Base-by-base conservation (phyloP, 2,888 invertebrate genomes). In the Cryptophagus acutangulus region DNA sequence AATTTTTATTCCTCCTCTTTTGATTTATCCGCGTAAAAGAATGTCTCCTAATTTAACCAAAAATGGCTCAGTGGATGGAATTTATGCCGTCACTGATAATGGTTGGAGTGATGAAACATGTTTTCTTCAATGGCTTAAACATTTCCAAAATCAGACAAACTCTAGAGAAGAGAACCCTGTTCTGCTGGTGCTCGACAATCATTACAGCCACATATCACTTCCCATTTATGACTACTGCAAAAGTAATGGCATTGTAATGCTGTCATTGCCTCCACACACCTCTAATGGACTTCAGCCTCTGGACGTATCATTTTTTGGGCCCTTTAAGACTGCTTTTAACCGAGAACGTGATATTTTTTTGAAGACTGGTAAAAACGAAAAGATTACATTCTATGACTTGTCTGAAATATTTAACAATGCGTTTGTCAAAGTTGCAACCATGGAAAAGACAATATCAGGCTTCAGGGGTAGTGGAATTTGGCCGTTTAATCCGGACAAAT, bases 1-100 rank as follows among this genome's bases (percentile, higher is more conserved):
- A 10, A 20, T 24, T 2, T 61, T 48, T 42, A 41, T 65, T 20
- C 59, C 62, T 2, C 63, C 62, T 16, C 54, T 63, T 57, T 59
- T 63, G 37, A 59, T 66, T 10, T 62, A 54, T 40, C 60, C 61
- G 1, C 36, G 60, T 14, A 49, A 55, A 40, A 44, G 56, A 36
- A 58, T 59, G 55, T 48, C 49, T 13, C 45, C 46, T 16, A 41
- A 42, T 6, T 39, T 62, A 28, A 46, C 50, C 40, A 46, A 51
- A 26, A 52, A 47, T 37, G 57, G 58, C 4, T 58, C 59, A 10
- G 24, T 43, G 16, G 51, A 49, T 18, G 46, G 56, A 16, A 38
- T 58, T 4, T 52, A 52, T 43, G 29, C 38, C 6, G 52, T 51
- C 29, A 52, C 55, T 2, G 24, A 39, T 2, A 39, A 39, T 15